Percentiles rank a stretch among this genome's conserved stretches.
Conservation (phyloP, 2,888 invertebrate species). For the Polymixis flavicincta region DNA sequence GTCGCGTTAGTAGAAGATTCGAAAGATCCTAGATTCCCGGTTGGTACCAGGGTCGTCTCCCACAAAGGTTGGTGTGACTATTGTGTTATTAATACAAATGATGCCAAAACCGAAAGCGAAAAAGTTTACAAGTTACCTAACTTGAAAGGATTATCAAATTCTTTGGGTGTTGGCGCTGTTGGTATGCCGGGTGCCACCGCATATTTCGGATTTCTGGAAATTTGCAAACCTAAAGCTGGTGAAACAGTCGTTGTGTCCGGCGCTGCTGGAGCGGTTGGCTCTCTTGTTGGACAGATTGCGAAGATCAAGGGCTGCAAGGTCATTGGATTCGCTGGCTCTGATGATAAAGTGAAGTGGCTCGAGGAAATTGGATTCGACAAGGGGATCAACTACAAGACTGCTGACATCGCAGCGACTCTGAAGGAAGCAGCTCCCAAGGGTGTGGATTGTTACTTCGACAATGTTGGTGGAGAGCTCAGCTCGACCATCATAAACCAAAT, state of each 20-base stretch:
- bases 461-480: slow-evolving; percentile 92
- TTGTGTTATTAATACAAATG: slow-evolving; percentile 60
- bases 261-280: slow-evolving; percentile 95
- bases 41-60: slow-evolving; percentile 90
- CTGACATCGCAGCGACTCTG: slow-evolving; percentile 85
- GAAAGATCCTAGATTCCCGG: slow-evolving; percentile 90
- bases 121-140: slow-evolving; percentile 87
- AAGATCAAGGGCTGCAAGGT: slow-evolving; percentile 92
- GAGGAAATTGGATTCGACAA: slow-evolving; percentile 92
- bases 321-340: slow-evolving; percentile 92
- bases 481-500: slow-evolving; percentile 90
- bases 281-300: slow-evolving; percentile 94
- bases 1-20: slow-evolving; percentile 90
- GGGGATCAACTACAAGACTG: slow-evolving; percentile 93
- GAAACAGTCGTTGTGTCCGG: slow-evolving; percentile 93
- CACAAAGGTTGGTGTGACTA: slow-evolving; percentile 79
- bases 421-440: slow-evolving; percentile 90
- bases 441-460: slow-evolving; percentile 94
- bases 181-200: slow-evolving; percentile 94
- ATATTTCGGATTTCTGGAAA: slow-evolving; percentile 93
- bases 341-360: slow-evolving; percentile 80
- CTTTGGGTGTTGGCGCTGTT: slow-evolving; percentile 91
- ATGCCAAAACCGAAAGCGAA: slow-evolving; percentile 47
- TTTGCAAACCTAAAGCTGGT: slow-evolving; percentile 93
- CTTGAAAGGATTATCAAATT: slow-evolving; percentile 87